Percentiles rank a stretch among this genome's conserved stretches.
Evolutionary conservation across 2,113 vertebrate genomes (phyloP).

Genomic region (Girardinichthys multiradiatus): DNA sequence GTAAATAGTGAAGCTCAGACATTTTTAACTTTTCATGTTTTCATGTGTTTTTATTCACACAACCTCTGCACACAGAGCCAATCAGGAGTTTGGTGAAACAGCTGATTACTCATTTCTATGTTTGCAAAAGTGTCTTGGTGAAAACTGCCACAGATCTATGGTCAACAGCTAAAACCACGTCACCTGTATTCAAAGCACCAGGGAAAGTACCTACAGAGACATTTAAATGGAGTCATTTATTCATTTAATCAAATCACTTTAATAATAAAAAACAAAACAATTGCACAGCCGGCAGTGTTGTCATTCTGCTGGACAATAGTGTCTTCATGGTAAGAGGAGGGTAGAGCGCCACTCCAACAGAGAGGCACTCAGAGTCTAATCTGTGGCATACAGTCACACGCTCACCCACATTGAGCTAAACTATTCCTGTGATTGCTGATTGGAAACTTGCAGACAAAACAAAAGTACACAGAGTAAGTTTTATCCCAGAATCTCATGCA

Average conservation of each 20-base stretch:
- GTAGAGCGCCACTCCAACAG: constrained; percentile 51
- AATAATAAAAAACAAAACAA: neutral
- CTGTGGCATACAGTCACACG: constrained; percentile 27
- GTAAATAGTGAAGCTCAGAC: too few relatives aligned
- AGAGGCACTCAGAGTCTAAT: constrained; percentile 50
- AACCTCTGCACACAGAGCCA: too few relatives aligned
- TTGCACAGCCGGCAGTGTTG: constrained; percentile 16
- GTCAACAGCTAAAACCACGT: too few relatives aligned
- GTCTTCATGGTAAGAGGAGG: constrained; percentile 42
- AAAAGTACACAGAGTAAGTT: constrained; percentile 1
- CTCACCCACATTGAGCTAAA: constrained; percentile 18
- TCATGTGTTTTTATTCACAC: too few relatives aligned
- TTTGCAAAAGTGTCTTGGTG: too few relatives aligned
- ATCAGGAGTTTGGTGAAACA: too few relatives aligned
- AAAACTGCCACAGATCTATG: too few relatives aligned
- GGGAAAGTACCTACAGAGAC: too few relatives aligned
- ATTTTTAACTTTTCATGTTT: too few relatives aligned
- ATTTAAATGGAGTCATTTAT: neutral
- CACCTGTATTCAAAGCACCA: too few relatives aligned
- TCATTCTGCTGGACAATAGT: constrained; percentile 49
- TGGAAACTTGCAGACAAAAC: constrained; percentile 30
- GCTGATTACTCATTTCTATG: too few relatives aligned
- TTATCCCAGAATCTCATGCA: constrained; percentile 12
- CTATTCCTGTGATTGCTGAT: constrained; percentile 43
- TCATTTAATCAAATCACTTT: constrained; percentile 2